A percentile compares a stretch with the other conserved stretches of the same genome.
Conservation (phyloP, 2,797 vertebrate genomes). For the Cynodonichthys magdalenae region DNA sequence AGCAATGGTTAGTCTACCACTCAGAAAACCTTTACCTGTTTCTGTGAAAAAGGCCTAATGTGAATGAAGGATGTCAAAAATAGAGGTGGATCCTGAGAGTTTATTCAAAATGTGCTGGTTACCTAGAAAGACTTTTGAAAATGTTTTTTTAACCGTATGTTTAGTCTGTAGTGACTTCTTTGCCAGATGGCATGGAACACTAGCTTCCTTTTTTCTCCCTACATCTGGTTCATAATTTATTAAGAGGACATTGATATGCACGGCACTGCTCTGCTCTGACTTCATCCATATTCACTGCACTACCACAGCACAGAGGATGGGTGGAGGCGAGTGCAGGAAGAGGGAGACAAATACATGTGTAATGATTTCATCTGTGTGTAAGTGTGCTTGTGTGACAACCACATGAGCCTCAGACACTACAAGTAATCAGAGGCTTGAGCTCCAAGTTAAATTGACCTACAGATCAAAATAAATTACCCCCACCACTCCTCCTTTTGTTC, state of each 20-base stretch:
- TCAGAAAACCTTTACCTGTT: no score
- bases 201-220: conserved; percentile 33
- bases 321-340: background rate
- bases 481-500: background rate
- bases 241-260: conserved; percentile 59
- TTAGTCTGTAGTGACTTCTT: conserved; percentile 17
- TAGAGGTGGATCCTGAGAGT: no score
- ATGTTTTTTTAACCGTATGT: background rate
- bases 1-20: no score
- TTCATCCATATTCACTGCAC: conserved; percentile 54
- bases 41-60: no score
- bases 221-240: conserved; percentile 68
- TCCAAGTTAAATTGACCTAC: conserved; percentile 1
- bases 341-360: conserved; percentile 21
- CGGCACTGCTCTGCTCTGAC: conserved; percentile 25
- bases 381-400: background rate
- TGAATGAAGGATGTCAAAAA: no score
- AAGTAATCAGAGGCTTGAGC: conserved; percentile 7
- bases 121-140: no score
- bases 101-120: no score
- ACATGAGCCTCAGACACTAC: background rate
- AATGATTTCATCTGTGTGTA: conserved; percentile 11
- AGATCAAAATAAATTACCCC: conserved; percentile 9
- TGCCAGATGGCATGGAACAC: conserved; percentile 16
- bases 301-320: conserved; percentile 15